Conservation (phyloP, 2,113 vertebrate species). For the Macroglossus sobrinus region DNA sequence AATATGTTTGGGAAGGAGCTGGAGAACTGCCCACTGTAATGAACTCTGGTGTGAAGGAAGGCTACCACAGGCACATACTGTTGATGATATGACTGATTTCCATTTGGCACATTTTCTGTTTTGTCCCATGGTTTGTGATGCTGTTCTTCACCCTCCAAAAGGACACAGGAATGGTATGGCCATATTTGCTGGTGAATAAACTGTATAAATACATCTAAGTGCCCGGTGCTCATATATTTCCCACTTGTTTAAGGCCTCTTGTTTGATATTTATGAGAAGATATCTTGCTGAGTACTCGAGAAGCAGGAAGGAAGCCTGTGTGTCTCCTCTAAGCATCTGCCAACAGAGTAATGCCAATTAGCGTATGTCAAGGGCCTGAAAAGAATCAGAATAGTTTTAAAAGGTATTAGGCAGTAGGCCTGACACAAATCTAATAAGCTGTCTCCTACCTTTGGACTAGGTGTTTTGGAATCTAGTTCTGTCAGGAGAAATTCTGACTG, state of each 20-base stretch:
- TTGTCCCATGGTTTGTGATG: not conserved
- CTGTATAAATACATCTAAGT: not conserved
- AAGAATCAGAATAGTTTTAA: conserved; percentile 16
- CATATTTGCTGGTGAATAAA: not conserved
- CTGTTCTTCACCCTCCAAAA: not conserved
- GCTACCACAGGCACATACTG: fast-evolving
- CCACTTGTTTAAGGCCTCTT: not conserved
- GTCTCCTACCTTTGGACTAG: conserved; percentile 20
- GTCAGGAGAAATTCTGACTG: not conserved
- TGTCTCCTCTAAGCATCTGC: conserved; percentile 14
- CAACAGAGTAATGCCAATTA: conserved; percentile 34
- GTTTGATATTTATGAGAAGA: conserved; percentile 34
- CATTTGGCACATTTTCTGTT: not conserved
- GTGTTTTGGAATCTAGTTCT: not conserved
- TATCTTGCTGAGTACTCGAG: not conserved
- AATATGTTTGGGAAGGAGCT: not conserved
- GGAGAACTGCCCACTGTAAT: not conserved
- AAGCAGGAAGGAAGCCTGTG: not conserved
- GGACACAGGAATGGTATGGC: not conserved
- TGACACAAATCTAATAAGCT: conserved; percentile 57
- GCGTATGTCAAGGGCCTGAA: not conserved
- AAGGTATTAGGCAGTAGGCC: not conserved
- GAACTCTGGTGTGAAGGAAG: not conserved
- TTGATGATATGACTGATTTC: not conserved
- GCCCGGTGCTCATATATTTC: not conserved